Evolutionary conservation across 2,888 invertebrate genomes (phyloP), one percentile per base, ranked within the genome.

Genomic region (Andrena fulva): DNA sequence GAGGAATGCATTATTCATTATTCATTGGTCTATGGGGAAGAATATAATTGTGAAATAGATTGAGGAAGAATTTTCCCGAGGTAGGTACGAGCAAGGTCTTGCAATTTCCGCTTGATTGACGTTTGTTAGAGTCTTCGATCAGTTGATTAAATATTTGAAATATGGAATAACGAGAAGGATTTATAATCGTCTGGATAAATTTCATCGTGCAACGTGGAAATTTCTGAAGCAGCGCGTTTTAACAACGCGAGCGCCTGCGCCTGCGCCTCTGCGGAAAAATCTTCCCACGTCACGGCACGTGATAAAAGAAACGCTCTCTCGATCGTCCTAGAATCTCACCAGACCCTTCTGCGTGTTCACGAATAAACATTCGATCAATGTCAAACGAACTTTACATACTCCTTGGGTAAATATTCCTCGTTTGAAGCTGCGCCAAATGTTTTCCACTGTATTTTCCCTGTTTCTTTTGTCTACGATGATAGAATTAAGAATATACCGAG

Each of bases 231-330:
- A 31, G 42, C 59, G 59, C 48, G 54, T 62, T 59, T 71, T n/a
- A 24, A 33, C 60, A 71, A 35, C 24, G 29, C 31, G 33, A n/a
- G 33, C 56, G 24, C 31, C 24, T 20, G 27, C 24, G 29, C 31
- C 27, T 12, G 33, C 56, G 24, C 31, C 24, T 20, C 67, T 10
- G 42, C 24, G 35, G 42, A 60, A 71, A 48, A 71, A 24, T 62
- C 48, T 71, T 71, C 60, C 70, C 48, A 71, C 68, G 54, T 68
- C 54, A 54, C 68, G 68, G 50, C 66, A 50, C 66, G 54, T 54
- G 68, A 68, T 68, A 33, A 68, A 68, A 68, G 68, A 54, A 54
- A 33, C 68, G 68, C 68, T 68, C 68, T 68, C 68, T 54, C 68
- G 31, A 68, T 54, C 68, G 68, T 68, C 68, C 68, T 68, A 68